Evolutionary conservation across 2,113 vertebrate genomes (phyloP).

Genomic region (Takifugu bimaculatus): DNA sequence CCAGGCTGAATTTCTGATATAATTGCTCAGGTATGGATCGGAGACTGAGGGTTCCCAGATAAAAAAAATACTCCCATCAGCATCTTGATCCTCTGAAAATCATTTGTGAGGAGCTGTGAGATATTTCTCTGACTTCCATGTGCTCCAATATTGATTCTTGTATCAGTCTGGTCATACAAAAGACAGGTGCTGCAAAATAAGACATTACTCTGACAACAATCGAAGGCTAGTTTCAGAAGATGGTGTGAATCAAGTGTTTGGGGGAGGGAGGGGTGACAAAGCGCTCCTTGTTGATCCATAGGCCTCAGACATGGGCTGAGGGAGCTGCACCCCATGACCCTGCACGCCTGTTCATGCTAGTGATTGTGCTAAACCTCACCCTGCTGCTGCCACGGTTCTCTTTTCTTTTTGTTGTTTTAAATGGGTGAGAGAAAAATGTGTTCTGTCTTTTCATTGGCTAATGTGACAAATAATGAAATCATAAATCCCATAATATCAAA

Average conservation of each 20-base stretch:
- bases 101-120: background rate
- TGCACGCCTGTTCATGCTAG: slow-evolving; percentile 20
- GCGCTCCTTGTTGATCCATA: slow-evolving; percentile 48
- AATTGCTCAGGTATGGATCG: slow-evolving; percentile 39
- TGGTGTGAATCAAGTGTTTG: slow-evolving; percentile 50
- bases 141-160: too few relatives aligned
- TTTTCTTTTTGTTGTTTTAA: too few relatives aligned
- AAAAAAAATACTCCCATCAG: slow-evolving; percentile 23
- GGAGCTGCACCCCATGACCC: slow-evolving; percentile 30
- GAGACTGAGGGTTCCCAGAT: slow-evolving; percentile 24
- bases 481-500: too few relatives aligned
- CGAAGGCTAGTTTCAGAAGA: slow-evolving; percentile 33
- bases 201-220: too few relatives aligned
- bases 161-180: too few relatives aligned
- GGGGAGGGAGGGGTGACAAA: slow-evolving; percentile 33
- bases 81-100: slow-evolving; percentile 20
- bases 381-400: background rate
- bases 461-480: too few relatives aligned
- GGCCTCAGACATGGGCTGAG: slow-evolving; percentile 31
- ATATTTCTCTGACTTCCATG: too few relatives aligned
- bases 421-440: too few relatives aligned
- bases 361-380: slow-evolving; percentile 17
- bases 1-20: slow-evolving; percentile 33
- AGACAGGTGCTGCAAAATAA: too few relatives aligned
- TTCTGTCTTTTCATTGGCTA: too few relatives aligned